Base-by-base conservation (phyloP, 2,888 invertebrate species). In the Zonitis immaculata region DNA sequence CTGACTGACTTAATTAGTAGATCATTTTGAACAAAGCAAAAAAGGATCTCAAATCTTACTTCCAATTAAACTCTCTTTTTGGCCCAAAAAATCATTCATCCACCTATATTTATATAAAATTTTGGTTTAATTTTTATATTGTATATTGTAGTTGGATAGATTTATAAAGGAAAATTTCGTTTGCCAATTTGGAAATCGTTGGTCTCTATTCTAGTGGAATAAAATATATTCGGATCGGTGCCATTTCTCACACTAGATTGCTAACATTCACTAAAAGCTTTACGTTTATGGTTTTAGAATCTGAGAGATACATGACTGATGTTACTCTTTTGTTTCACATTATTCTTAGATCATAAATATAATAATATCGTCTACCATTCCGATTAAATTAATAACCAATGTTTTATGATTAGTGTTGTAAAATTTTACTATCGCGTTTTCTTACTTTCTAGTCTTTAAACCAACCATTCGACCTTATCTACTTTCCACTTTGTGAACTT, bases 351-450 rank as follows among this genome's bases (percentile, higher is more conserved):
- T 64, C 66, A 66, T 66, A 66, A 65, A 66, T 64, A 28, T n/a
- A 12, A 3, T 63, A 61, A 66, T 60, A 59, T 64, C n/a, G 64
- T 65, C 65, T 67, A 66, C 62, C 67, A 59, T 59, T 66, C n/a
- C 61, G 60, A 60, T 49, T 63, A 66, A 64, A 71, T 71, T 69
- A 69, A 72, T 70, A 67, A 70, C 63, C 63, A 61, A 66, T 64
- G 66, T 62, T 64, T 60, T 59, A 60, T 59, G 63, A 54, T 59
- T 52, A 54, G 54, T 16, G 58, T 61, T 60, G 61, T 66, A 69
- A 69, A 68, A 69, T 59, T 61, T 52, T 57, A 56, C 48, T 45
- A 54, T 54, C 52, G 53, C 52, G 50, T 59, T 52, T 28, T 45
- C 20, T 22, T 30, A 44, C 42, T 51, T 47, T 44, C 43, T 26